Base-by-base conservation (phyloP, 2,113 vertebrate species). In the Megaceryle maxima region DNA sequence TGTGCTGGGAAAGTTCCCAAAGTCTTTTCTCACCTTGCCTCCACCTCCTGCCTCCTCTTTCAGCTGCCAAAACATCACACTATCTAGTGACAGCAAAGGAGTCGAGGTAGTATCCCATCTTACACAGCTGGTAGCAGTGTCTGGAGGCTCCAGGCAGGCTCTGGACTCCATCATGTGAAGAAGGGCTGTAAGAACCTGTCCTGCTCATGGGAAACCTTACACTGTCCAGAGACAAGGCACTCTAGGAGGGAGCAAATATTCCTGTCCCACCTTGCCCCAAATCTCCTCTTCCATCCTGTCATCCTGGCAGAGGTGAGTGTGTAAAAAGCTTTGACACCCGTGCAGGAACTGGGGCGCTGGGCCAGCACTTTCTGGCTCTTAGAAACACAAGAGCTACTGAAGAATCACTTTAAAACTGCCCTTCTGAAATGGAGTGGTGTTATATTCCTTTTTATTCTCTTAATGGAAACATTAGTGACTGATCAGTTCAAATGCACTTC, bases 21-120 rank as follows among this genome's bases (percentile, higher is more conserved):
- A 93, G 85, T 51, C 16, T 90, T 94, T 96, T 96, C 76, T 94
- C 96, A 76, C 90, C 64, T 96, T 83, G 31, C 43, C 66, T 90
- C 70, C 26, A 73, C 60, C 88, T 95, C 56, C 83, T 94, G 80
- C 72, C 76, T 92, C 37, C 60, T 87, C 76, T 83, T 66, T 35
- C 86, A 90, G 7, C 53, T 88, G 92, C 73, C 57, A 87, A 84
- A 94, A 94, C 69, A 82, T 92, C 83, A 48, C 80, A 75, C 79
- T 87, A 83, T 53, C 67, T 59, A 18, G 79, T 39, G 72, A 68
- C 29, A 86, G 92, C 56, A 57, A 43, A 81, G 69, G 37, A 87
- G 18, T 7, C 0, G 12, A 56, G 33, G 86, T 33, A 48, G 56
- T 50, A 33, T 66, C 70, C 80, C 24, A 12, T 78, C 39, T 35